phyloP scores from a whole-genome alignment of 2,113 vertebrate species.

The Lophius piscatorius region DNA sequence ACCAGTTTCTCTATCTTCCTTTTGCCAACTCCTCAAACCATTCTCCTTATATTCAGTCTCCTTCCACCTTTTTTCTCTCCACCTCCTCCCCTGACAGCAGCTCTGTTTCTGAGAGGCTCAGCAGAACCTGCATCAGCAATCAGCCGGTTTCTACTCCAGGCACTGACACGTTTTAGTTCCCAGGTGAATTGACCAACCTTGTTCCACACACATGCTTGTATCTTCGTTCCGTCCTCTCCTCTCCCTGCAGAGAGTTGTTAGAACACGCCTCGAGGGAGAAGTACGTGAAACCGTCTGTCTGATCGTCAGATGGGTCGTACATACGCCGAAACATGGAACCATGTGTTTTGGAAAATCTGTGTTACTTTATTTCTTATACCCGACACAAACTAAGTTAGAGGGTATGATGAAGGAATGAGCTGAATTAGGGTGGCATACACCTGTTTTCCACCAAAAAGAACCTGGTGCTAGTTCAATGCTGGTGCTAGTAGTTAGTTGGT shows the following conservation, averaged over 20 bases:
- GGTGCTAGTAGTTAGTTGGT: no score
- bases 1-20: neutral
- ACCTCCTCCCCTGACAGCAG: neutral
- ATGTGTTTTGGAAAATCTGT: no score
- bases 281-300: conserved; percentile 5
- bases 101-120: conserved; percentile 7
- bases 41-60: neutral
- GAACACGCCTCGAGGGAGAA: conserved; percentile 2
- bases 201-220: conserved; percentile 4
- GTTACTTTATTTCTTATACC: no score
- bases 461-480: no score
- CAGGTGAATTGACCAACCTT: conserved; percentile 10
- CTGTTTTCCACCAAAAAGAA: no score
- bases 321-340: neutral
- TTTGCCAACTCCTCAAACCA: neutral
- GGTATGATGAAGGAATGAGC: no score
- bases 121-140: conserved; percentile 10
- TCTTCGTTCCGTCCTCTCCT: conserved; percentile 5
- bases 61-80: neutral
- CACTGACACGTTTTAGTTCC: conserved; percentile 17
- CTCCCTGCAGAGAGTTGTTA: conserved; percentile 9
- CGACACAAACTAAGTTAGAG: no score
- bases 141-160: conserved; percentile 15
- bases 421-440: no score
- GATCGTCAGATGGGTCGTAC: neutral